Evolutionary conservation across 2,888 invertebrate genomes (phyloP).

Genomic region (Andrena dorsata): DNA sequence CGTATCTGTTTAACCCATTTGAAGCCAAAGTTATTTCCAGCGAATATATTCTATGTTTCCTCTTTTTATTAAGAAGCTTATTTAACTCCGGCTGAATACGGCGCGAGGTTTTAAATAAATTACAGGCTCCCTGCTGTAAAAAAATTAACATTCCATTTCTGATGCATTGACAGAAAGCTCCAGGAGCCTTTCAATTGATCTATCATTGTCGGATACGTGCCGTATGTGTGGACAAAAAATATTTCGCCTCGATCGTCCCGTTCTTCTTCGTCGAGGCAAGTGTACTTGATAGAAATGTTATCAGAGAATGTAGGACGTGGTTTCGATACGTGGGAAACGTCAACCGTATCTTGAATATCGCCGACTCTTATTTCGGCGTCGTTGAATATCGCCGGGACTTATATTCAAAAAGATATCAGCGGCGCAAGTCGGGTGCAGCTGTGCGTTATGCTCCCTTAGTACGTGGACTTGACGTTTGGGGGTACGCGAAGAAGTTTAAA

Average conservation of each 20-base stretch:
- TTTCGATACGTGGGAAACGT: conserved; percentile 61
- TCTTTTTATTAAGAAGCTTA: no score
- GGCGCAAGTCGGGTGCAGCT: conserved; percentile 66
- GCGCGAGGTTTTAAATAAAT: no score
- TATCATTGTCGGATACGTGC: no score
- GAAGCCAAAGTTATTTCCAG: no score
- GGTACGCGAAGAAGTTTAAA: conserved; percentile 51
- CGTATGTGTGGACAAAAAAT: not conserved
- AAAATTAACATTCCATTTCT: no score
- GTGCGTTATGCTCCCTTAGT: conserved; percentile 53
- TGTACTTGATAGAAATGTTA: conserved; percentile 60
- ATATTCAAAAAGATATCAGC: conserved; percentile 66
- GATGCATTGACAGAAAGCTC: no score
- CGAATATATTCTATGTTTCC: no score
- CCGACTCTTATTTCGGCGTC: conserved; percentile 54
- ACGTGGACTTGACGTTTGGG: conserved; percentile 55
- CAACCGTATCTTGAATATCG: conserved; percentile 63
- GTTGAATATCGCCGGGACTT: conserved; percentile 63
- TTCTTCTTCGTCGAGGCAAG: conserved; percentile 33
- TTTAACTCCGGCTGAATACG: no score
- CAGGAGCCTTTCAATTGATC: no score
- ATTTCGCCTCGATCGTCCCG: conserved; percentile 32
- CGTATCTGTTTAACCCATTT: no score
- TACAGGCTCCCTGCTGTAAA: no score
- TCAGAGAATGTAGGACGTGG: conserved; percentile 56